Base-by-base conservation (phyloP, 2,888 invertebrate species). In the Agriopis leucophaearia region DNA sequence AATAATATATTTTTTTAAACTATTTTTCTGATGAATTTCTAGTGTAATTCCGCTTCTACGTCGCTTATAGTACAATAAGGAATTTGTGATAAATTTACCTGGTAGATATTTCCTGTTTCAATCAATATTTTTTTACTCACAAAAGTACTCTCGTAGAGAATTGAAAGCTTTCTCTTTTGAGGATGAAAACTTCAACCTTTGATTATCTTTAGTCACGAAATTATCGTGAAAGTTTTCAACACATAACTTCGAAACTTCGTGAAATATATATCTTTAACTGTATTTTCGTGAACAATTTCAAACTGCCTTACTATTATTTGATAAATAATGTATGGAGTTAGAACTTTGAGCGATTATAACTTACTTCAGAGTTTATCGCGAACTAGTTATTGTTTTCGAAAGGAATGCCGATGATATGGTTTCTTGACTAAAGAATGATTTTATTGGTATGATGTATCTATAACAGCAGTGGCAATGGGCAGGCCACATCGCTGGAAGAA, bases 181-280 rank as follows among this genome's bases (percentile, higher is more conserved):
- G 8, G 8, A n/a, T 42, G 13, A 55, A 42, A 42, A 55, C 55
- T 55, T 18, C 2, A 12, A 54, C 38, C 38, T 55, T 55, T 55
- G 42, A 44, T 55, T 55, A 55, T 55, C 42, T 55, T 55, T 42
- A n/a, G 40, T 38, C 59, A 27, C 18, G n/a, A 59, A 59, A 50
- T 59, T 18, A 59, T 59, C 13, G 48, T 48, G 38, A 50, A 50
- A 59, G 50, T 59, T 51, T 40, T 42, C 50, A 42, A 42, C 40
- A 40, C 40, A 59, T 27, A 59, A 40, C 42, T 59, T 59, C 35
- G 9, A 7, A 59, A 50, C 40, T 59, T 59, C 13, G 10, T 42
- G 40, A 50, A 59, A 59, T 59, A 59, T 16, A 59, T 51, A 59
- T 59, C 48, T 40, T 59, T 59, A 59, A 42, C 59, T 51, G 59